These are phyloP conservation scores for Corythaixoides concolor DNA, from an alignment of 2,113 vertebrate genomes.

Conservation along the genomic window DNA sequence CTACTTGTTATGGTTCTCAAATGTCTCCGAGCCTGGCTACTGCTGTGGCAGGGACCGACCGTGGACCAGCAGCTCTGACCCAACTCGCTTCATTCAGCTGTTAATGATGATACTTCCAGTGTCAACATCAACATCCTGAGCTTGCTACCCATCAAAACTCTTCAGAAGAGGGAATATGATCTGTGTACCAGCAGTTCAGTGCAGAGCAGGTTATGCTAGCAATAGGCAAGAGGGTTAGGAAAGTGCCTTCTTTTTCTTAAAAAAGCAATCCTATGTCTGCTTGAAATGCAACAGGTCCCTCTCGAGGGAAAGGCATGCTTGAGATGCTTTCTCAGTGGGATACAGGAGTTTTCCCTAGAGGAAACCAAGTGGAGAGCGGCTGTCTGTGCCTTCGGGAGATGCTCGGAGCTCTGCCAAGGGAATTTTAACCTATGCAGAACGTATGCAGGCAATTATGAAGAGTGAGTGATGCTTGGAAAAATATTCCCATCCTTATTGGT, in stretches of 20 bases:
- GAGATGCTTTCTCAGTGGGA: not conserved
- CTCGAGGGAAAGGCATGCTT: not conserved
- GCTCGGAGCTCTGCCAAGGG: not conserved
- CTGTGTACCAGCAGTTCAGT: not conserved
- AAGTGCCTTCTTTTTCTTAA: not conserved
- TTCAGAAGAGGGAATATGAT: not conserved
- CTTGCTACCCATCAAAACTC: not conserved
- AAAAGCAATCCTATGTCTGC: not conserved
- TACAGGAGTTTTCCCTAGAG: not conserved
- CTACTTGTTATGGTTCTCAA: not conserved
- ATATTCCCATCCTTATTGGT: not conserved
- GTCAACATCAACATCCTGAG: not conserved
- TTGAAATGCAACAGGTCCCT: not conserved
- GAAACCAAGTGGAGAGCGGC: not conserved
- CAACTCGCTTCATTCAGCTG: accelerated
- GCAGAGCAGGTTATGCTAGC: not conserved
- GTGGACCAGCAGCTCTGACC: not conserved
- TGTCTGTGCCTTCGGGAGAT: not conserved
- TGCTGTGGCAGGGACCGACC: not conserved
- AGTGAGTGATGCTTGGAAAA: not conserved
- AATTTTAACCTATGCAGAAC: not conserved
- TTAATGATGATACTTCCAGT: too few species aligned
- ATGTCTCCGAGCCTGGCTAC: not conserved
- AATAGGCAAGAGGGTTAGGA: not conserved
- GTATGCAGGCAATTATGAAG: not conserved